These are phyloP conservation scores for Pterostichus madidus DNA, from an alignment of 2,888 invertebrate genomes.

Conservation along the genomic window DNA sequence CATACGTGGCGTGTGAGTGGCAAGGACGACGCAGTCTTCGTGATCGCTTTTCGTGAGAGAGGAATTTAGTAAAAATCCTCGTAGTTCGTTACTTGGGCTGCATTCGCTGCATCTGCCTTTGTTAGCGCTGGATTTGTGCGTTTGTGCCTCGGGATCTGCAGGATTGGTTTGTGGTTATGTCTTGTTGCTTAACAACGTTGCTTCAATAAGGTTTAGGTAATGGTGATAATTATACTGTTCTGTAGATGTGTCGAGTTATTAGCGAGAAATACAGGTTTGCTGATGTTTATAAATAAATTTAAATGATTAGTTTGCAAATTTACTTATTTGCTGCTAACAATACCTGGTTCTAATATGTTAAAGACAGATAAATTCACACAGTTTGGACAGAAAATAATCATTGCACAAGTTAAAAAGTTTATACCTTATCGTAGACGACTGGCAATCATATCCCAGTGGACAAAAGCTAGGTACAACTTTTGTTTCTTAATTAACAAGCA, in stretches of 20 bases:
- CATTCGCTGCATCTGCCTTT: not conserved
- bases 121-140: constrained; percentile 17
- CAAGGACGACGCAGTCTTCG: constrained; percentile 29
- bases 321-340: no score
- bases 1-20: constrained; percentile 24
- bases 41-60: constrained; percentile 29
- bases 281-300: no score
- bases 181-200: not conserved
- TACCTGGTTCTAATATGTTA: no score
- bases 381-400: no score
- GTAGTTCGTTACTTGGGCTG: not conserved
- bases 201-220: constrained; percentile 1
- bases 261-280: no score
- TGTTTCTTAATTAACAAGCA: no score
- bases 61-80: constrained; percentile 31
- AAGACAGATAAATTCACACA: no score
- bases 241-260: not conserved
- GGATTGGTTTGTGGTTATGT: not conserved
- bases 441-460: no score
- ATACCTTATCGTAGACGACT: no score
- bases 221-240: constrained; percentile 1
- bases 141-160: constrained; percentile 9
- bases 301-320: no score
- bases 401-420: no score
- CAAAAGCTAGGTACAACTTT: no score